A percentile compares a stretch with the other conserved stretches of the same genome.
These are phyloP conservation scores for Anniella stebbinsi DNA, from an alignment of 2,797 vertebrate genomes.

Conservation along the genomic window DNA sequence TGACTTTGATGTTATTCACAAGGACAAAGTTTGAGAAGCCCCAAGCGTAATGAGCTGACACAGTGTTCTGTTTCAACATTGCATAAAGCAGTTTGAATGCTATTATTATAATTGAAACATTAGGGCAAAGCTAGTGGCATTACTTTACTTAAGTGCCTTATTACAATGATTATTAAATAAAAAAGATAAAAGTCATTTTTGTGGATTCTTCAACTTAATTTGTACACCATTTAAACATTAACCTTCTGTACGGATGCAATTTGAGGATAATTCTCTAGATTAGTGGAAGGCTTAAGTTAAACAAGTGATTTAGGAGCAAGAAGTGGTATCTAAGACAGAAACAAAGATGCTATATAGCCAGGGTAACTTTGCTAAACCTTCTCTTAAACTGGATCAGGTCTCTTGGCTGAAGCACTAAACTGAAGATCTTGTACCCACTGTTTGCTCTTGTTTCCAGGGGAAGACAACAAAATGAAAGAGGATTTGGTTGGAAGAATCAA, in stretches of 20 bases:
- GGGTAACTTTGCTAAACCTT: constrained; percentile 64
- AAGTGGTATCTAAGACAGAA: constrained; percentile 64
- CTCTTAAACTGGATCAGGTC: constrained; percentile 57
- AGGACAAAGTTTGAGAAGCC: constrained; percentile 6
- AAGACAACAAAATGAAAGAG: constrained; percentile 42
- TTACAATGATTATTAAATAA: constrained; percentile 67
- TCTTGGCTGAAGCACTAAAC: constrained; percentile 50
- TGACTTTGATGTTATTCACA: constrained; percentile 20
- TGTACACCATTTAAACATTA: constrained; percentile 73
- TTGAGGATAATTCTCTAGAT: constrained; percentile 73
- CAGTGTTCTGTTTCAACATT: constrained; percentile 23
- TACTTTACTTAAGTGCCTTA: constrained; percentile 65
- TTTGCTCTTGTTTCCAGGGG: constrained; percentile 58
- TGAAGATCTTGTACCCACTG: constrained; percentile 36
- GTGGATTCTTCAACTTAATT: constrained; percentile 70
- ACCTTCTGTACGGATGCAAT: constrained; percentile 66
- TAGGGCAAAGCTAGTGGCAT: constrained; percentile 57
- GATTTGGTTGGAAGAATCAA: constrained; percentile 54
- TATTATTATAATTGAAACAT: constrained; percentile 43
- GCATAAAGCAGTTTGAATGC: constrained; percentile 48
- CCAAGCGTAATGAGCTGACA: constrained; percentile 22
- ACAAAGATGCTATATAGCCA: constrained; percentile 46
- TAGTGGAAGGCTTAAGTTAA: constrained; percentile 74
- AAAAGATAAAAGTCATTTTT: constrained; percentile 61
- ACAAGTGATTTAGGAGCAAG: constrained; percentile 60